A percentile compares a stretch with the other conserved stretches of the same genome.
Conservation (phyloP, 2,113 vertebrate genomes). For the Plotosus lineatus region DNA sequence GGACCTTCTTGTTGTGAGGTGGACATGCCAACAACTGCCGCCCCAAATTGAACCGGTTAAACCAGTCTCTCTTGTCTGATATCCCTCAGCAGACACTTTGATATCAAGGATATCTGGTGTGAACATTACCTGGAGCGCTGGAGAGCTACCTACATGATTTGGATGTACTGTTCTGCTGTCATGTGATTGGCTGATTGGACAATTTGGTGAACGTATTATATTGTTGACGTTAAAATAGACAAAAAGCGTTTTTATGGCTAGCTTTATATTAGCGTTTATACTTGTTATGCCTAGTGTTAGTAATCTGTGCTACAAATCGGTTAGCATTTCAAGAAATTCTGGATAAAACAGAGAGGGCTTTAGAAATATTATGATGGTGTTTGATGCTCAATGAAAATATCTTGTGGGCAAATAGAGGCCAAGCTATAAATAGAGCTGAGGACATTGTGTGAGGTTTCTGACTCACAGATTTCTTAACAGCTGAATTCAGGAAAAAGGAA, state of each 20-base stretch:
- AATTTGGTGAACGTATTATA: not conserved
- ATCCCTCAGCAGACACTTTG: not conserved
- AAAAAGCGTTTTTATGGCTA: not conserved
- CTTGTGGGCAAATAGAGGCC: not conserved
- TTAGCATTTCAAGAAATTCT: not conserved
- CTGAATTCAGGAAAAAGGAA: conserved; percentile 77
- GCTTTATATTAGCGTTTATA: too few species aligned
- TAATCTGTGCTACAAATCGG: not conserved
- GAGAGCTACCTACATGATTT: not conserved
- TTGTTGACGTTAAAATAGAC: not conserved
- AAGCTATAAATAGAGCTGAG: conserved; percentile 3
- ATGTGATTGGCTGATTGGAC: not conserved
- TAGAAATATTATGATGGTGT: not conserved
- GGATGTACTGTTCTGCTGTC: not conserved
- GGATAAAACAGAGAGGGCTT: too few species aligned
- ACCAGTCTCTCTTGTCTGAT: not conserved
- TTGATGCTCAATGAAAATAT: not conserved
- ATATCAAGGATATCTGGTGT: not conserved
- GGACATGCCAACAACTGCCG: too few species aligned
- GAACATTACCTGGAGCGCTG: not conserved
- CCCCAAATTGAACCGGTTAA: too few species aligned
- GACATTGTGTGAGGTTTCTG: conserved; percentile 15
- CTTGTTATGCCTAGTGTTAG: not conserved
- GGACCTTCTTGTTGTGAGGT: too few species aligned
- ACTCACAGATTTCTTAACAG: conserved; percentile 38